Conservation (phyloP, 2,113 vertebrate species). For the Scomber colias region DNA sequence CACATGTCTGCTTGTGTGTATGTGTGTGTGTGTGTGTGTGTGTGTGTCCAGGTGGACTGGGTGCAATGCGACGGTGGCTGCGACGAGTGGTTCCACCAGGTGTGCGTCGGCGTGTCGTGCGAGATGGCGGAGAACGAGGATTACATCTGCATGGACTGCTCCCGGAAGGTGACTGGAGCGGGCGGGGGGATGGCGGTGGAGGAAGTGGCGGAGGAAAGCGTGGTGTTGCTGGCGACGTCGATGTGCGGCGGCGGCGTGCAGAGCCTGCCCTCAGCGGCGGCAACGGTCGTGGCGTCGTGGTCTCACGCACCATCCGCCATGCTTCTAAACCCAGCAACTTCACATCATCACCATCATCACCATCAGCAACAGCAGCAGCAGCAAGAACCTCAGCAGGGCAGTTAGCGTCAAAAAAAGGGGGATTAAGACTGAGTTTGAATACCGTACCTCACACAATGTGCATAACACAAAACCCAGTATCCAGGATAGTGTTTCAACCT, state of each 20-base stretch:
- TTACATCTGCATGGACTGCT: constrained; percentile 97
- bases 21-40: neutral
- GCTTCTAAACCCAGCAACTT: constrained; percentile 48
- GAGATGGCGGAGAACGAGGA: constrained; percentile 99
- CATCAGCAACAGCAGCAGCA: constrained; percentile 68
- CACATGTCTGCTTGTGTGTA: neutral
- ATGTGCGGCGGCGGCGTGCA: constrained; percentile 58
- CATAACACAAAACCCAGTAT: constrained; percentile 21
- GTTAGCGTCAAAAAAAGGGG: constrained; percentile 83
- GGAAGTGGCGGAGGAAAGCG: constrained; percentile 51
- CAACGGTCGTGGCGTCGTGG: constrained; percentile 47
- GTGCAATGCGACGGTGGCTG: constrained; percentile 99
- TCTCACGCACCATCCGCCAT: constrained; percentile 23
- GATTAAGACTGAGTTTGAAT: constrained; percentile 25
- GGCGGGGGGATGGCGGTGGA: constrained; percentile 14
- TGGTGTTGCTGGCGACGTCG: constrained; percentile 67
- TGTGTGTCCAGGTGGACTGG: constrained; percentile 94
- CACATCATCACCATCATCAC: constrained; percentile 33
- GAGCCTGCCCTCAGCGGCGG: constrained; percentile 53
- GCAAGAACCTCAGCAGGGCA: constrained; percentile 88
- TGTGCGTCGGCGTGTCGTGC: constrained; percentile 96
- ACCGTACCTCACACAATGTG: constrained; percentile 24
- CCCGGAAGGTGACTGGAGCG: constrained; percentile 80
- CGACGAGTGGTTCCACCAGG: constrained; percentile 99
- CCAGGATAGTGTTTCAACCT: constrained; percentile 22